Evolutionary conservation across 2,888 invertebrate genomes (phyloP).

Genomic region (Malacosoma neustria): DNA sequence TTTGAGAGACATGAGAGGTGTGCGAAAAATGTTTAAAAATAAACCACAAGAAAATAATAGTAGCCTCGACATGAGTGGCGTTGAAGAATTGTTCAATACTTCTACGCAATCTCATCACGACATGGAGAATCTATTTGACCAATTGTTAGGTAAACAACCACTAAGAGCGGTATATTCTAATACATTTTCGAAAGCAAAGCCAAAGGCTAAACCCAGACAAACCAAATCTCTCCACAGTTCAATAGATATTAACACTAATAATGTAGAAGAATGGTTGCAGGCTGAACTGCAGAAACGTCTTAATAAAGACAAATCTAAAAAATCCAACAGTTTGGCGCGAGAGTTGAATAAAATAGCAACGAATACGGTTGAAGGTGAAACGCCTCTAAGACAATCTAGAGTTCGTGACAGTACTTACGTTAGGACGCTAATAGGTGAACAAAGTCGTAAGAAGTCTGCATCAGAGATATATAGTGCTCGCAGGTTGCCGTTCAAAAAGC

Average conservation of each 20-base stretch:
- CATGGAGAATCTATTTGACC: slow-evolving; percentile 37
- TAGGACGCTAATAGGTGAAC: slow-evolving; percentile 2
- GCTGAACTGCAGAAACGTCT: slow-evolving; percentile 28
- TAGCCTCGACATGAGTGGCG: slow-evolving; percentile 42
- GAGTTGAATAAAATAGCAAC: slow-evolving; percentile 38
- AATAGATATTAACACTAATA: slow-evolving; percentile 23
- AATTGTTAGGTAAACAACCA: slow-evolving; percentile 34
- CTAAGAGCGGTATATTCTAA: slow-evolving; percentile 39
- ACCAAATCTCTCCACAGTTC: slow-evolving; percentile 32
- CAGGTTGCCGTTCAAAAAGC: slow-evolving; percentile 48
- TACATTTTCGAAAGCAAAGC: slow-evolving; percentile 25
- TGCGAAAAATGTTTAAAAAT: slow-evolving; percentile 32
- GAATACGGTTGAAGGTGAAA: slow-evolving; percentile 31
- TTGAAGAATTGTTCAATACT: slow-evolving; percentile 43
- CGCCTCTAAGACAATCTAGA: slow-evolving; percentile 23
- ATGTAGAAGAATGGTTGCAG: slow-evolving; percentile 45
- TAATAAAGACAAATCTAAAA: slow-evolving; percentile 20
- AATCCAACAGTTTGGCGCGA: slow-evolving; percentile 16
- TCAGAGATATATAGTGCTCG: slow-evolving; percentile 31
- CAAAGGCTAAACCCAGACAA: slow-evolving; percentile 17
- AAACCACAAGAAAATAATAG: slow-evolving; percentile 15
- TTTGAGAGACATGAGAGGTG: slow-evolving; percentile 40
- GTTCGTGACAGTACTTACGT: slow-evolving; percentile 20
- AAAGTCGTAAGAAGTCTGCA: slow-evolving; percentile 20
- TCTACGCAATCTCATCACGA: slow-evolving; percentile 17